Conservation (phyloP, 2,797 vertebrate genomes). For the Poecilia gillii region DNA sequence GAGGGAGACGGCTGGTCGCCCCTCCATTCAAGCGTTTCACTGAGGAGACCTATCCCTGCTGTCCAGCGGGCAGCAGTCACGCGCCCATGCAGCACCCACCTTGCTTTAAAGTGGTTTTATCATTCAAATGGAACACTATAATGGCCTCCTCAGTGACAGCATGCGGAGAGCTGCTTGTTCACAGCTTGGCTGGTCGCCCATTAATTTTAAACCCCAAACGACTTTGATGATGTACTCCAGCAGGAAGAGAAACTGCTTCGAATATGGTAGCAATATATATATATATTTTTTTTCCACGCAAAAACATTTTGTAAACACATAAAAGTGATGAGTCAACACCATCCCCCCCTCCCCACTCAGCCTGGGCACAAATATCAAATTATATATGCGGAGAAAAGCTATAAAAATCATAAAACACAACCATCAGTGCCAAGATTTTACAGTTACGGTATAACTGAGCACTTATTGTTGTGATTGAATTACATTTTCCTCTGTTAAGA, state of each 20-base stretch:
- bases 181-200: slow-evolving; percentile 50
- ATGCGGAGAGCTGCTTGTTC: slow-evolving; percentile 55
- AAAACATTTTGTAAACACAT: slow-evolving; percentile 15
- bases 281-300: background rate
- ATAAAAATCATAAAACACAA: slow-evolving; percentile 17
- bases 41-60: slow-evolving; percentile 65
- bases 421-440: slow-evolving; percentile 24
- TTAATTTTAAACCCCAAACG: slow-evolving; percentile 40
- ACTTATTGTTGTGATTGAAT: slow-evolving; percentile 26
- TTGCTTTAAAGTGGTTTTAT: slow-evolving; percentile 54
- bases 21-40: slow-evolving; percentile 68
- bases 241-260: slow-evolving; percentile 20
- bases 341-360: background rate
- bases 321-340: slow-evolving; percentile 6
- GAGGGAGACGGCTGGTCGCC: slow-evolving; percentile 67
- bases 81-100: slow-evolving; percentile 66
- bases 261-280: slow-evolving; percentile 1
- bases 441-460: slow-evolving; percentile 16
- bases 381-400: slow-evolving; percentile 19
- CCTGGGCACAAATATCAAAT: slow-evolving; percentile 4
- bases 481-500: slow-evolving; percentile 13
- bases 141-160: slow-evolving; percentile 60
- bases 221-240: slow-evolving; percentile 30
- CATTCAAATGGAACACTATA: slow-evolving; percentile 68
- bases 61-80: slow-evolving; percentile 56